Evolutionary conservation across 2,888 invertebrate genomes (phyloP).

Genomic region (Apodemia hepburni): DNA sequence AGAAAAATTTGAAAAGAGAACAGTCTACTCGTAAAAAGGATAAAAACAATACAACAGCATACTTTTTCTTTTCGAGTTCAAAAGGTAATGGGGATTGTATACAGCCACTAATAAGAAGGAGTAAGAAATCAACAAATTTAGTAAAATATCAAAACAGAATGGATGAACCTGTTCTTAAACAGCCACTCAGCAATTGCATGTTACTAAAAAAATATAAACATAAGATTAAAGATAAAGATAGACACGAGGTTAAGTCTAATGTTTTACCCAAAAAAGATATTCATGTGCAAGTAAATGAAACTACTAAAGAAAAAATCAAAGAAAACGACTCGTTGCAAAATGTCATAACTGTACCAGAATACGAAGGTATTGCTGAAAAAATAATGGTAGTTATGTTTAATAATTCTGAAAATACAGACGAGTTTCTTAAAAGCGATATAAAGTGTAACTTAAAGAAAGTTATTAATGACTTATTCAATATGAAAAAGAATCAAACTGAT

Average conservation of each 20-base stretch:
- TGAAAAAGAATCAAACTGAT: constrained; percentile 39
- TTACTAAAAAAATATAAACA: constrained; percentile 45
- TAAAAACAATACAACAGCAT: constrained; percentile 33
- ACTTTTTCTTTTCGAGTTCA: constrained; percentile 48
- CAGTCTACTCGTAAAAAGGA: neutral
- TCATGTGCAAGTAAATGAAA: constrained; percentile 39
- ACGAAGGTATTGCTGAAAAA: constrained; percentile 51
- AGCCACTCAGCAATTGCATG: constrained; percentile 49
- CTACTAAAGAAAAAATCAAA: constrained; percentile 28
- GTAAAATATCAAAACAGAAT: constrained; percentile 55
- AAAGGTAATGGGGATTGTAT: constrained; percentile 27
- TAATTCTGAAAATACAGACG: constrained; percentile 32
- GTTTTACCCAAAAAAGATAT: constrained; percentile 32
- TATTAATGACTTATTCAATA: constrained; percentile 51
- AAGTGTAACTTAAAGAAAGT: constrained; percentile 48
- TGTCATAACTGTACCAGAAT: constrained; percentile 40
- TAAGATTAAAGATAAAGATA: constrained; percentile 17
- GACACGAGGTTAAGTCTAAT: constrained; percentile 29
- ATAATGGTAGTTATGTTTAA: constrained; percentile 49
- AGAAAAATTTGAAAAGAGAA: neutral
- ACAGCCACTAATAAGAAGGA: constrained; percentile 44
- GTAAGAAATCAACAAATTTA: constrained; percentile 62
- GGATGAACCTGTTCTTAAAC: constrained; percentile 50
- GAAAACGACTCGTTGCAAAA: constrained; percentile 42
- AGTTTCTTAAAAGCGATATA: constrained; percentile 27